A percentile compares a stretch with the other conserved stretches of the same genome.
Conservation (phyloP, 1,140 invertebrate species). For the Anadara kagoshimensis region DNA sequence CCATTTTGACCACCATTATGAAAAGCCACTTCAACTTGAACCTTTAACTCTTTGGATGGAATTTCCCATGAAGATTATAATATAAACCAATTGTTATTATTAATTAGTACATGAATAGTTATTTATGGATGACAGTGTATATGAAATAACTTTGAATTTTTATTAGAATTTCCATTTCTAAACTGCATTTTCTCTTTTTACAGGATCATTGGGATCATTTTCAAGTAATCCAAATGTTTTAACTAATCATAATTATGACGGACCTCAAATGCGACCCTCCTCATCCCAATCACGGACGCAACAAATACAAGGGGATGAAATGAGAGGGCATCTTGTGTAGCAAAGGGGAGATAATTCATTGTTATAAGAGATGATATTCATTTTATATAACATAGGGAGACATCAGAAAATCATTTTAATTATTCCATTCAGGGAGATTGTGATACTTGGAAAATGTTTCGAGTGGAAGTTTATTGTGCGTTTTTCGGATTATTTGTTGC, state of each 20-base stretch:
- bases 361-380: too few relatives aligned
- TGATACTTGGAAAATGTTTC: too few relatives aligned
- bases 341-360: neutral
- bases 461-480: too few relatives aligned
- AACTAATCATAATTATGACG: conserved; percentile 52
- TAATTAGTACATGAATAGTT: neutral
- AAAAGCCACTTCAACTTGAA: neutral
- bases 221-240: conserved; percentile 52
- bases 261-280: conserved; percentile 29
- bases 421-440: too few relatives aligned
- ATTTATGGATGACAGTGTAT: too few relatives aligned
- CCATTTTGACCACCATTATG: neutral
- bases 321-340: conserved; percentile 37
- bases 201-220: conserved; percentile 45
- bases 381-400: too few relatives aligned
- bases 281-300: conserved; percentile 11
- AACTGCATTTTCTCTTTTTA: conserved; percentile 17
- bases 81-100: neutral
- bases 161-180: neutral
- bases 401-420: too few relatives aligned
- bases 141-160: too few relatives aligned
- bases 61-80: too few relatives aligned
- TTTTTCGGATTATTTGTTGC: too few relatives aligned
- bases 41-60: too few relatives aligned
- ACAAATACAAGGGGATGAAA: conserved; percentile 40